These are phyloP conservation scores for Choreutis nemorana DNA, from an alignment of 2,888 invertebrate genomes.

Conservation along the genomic window DNA sequence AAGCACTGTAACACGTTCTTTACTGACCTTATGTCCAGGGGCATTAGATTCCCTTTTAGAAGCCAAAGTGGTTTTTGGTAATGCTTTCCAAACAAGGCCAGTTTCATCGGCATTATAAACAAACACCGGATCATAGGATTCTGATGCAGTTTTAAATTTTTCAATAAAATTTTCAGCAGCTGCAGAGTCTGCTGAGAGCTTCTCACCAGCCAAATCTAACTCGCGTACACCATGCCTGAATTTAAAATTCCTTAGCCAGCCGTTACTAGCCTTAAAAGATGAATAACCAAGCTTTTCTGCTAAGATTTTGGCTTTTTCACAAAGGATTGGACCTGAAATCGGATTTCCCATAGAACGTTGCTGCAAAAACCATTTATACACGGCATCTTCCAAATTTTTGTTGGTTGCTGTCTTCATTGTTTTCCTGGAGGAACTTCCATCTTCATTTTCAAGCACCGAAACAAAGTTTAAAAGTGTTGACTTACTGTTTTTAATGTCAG, in stretches of 20 bases:
- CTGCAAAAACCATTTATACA: conserved; percentile 9
- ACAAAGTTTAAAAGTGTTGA: conserved; percentile 12
- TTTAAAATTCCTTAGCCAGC: conserved; percentile 7
- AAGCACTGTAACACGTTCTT: conserved; percentile 2
- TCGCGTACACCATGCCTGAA: conserved; percentile 9
- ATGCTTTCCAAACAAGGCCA: conserved; percentile 11
- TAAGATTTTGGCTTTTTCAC: conserved; percentile 3
- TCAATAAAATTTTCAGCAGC: conserved; percentile 9
- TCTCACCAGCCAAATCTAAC: conserved; percentile 7
- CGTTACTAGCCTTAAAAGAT: conserved; percentile 7
- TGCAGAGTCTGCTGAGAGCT: conserved; percentile 3
- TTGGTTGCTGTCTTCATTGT: conserved; percentile 11
- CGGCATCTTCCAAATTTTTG: conserved; percentile 15
- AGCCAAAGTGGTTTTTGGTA: conserved; percentile 10
- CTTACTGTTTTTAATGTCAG: conserved; percentile 12
- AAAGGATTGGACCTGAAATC: conserved; percentile 12
- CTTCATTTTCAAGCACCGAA: conserved; percentile 12
- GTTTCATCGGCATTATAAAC: conserved; percentile 10
- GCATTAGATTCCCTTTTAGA: conserved; percentile 6
- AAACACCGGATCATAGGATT: conserved; percentile 2
- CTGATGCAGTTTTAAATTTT: conserved; percentile 9
- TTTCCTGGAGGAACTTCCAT: conserved; percentile 13
- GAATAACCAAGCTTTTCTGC: neutral
- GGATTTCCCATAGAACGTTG: conserved; percentile 8
- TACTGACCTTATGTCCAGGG: conserved; percentile 2